A percentile compares a stretch with the other conserved stretches of the same genome.
These are phyloP conservation scores for Muscina levida DNA, from an alignment of 2,888 invertebrate species.

Conservation along the genomic window DNA sequence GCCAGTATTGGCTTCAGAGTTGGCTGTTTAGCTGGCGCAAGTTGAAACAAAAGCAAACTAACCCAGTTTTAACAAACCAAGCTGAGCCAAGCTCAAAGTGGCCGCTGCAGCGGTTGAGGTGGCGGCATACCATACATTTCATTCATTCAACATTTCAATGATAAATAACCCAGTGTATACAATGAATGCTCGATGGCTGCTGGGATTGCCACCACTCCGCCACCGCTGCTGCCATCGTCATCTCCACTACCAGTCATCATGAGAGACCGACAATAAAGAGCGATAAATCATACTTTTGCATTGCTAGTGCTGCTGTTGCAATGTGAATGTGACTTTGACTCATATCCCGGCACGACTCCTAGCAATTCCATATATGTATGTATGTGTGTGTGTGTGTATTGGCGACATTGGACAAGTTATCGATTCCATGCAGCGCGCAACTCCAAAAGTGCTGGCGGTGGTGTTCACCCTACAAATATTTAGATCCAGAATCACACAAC, in stretches of 20 bases:
- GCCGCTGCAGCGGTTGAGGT: neutral
- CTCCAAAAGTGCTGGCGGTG: too few relatives aligned
- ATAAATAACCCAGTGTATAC: constrained; percentile 16
- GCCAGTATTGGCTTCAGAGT: neutral
- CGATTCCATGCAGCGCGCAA: constrained; percentile 53
- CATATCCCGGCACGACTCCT: neutral
- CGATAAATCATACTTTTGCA: constrained; percentile 57
- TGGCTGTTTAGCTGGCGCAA: neutral
- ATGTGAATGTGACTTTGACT: neutral
- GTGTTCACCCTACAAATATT: constrained; percentile 53
- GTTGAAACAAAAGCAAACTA: neutral
- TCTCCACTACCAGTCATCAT: constrained; percentile 3
- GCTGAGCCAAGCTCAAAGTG: constrained; percentile 1
- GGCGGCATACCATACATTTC: constrained; percentile 28
- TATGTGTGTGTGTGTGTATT: constrained; percentile 6
- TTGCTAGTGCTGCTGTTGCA: constrained; percentile 1
- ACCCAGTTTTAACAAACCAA: constrained; percentile 24
- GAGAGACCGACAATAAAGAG: constrained; percentile 36
- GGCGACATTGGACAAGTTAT: constrained; percentile 62
- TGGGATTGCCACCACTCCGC: neutral
- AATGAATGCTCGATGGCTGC: neutral
- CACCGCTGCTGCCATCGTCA: constrained; percentile 28
- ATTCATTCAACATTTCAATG: constrained; percentile 4
- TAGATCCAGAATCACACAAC: constrained; percentile 39
- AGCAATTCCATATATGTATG: neutral